Evolutionary conservation across 2,888 invertebrate species (phyloP).

Genomic region (Andrena hattorfiana): DNA sequence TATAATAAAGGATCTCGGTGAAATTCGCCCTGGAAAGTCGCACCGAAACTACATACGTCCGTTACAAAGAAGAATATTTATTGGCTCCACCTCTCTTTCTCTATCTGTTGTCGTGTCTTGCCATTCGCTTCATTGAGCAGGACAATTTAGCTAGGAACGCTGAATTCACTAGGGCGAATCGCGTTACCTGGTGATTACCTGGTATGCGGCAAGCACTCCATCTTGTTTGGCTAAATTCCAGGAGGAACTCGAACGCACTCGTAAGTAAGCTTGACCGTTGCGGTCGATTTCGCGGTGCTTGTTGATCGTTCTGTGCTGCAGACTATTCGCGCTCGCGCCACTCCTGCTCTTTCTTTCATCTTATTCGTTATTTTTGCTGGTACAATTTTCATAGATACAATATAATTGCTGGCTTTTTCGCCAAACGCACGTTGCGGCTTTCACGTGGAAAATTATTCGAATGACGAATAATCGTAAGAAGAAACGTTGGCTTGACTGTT

Average conservation of each 20-base stretch:
- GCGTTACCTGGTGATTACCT: not conserved
- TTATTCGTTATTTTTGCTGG: not conserved
- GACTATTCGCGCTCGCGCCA: not conserved
- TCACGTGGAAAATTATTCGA: not conserved
- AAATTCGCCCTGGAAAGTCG: not conserved
- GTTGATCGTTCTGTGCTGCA: not conserved
- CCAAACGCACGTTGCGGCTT: not conserved
- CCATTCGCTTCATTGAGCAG: not conserved
- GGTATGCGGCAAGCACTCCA: constrained; percentile 17
- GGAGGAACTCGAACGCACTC: constrained; percentile 9
- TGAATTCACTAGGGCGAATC: constrained; percentile 23
- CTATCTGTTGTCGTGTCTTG: not conserved
- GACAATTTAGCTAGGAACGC: constrained; percentile 1
- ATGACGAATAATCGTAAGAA: not conserved
- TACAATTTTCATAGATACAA: not conserved
- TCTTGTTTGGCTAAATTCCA: constrained; percentile 40
- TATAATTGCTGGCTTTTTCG: not conserved
- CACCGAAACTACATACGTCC: not conserved
- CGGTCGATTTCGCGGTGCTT: constrained; percentile 1
- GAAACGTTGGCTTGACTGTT: constrained; percentile 80
- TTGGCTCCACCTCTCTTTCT: not conserved
- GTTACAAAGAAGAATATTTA: not conserved
- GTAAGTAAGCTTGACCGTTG: constrained; percentile 11
- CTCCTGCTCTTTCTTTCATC: not conserved
- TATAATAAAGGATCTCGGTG: constrained; percentile 15